A percentile compares a stretch with the other conserved stretches of the same genome.
phyloP scores from a whole-genome alignment of 2,113 vertebrate genomes.

The rat (Rattus norvegicus) region DNA sequence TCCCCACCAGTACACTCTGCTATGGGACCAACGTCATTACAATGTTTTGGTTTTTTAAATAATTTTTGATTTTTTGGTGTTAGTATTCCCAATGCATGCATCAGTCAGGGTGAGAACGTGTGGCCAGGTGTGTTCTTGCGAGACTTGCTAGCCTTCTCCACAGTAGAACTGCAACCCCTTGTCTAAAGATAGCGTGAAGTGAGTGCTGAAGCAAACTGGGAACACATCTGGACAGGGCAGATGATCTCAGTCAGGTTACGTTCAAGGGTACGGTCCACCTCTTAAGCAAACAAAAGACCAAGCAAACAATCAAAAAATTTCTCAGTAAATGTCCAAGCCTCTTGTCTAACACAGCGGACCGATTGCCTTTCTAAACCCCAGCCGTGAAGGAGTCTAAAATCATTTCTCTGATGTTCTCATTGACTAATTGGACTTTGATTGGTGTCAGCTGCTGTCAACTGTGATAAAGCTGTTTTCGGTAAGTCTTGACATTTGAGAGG shows the following conservation, averaged over 20 bases:
- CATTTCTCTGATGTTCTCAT: slow-evolving; percentile 74
- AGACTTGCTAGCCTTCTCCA: background rate
- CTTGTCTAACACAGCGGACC: slow-evolving; percentile 67
- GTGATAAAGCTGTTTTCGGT: slow-evolving; percentile 76
- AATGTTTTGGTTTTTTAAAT: background rate
- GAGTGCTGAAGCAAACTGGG: slow-evolving; percentile 30
- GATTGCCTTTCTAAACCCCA: slow-evolving; percentile 38
- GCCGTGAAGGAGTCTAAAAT: slow-evolving; percentile 68
- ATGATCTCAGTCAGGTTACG: slow-evolving; percentile 53
- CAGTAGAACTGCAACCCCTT: background rate
- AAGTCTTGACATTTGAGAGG: slow-evolving; percentile 63
- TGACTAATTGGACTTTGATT: slow-evolving; percentile 79
- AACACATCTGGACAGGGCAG: slow-evolving; percentile 49
- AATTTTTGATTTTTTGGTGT: background rate
- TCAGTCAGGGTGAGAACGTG: background rate
- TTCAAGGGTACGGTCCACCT: slow-evolving; percentile 51
- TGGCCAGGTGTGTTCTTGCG: background rate
- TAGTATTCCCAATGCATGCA: background rate
- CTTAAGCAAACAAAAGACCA: background rate
- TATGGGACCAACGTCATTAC: background rate
- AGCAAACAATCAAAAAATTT: background rate
- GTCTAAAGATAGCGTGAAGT: slow-evolving; percentile 59
- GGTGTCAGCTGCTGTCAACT: slow-evolving; percentile 77
- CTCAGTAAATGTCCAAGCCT: slow-evolving; percentile 62
- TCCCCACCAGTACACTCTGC: background rate